Evolutionary conservation across 2,113 vertebrate species (phyloP), one percentile per base, ranked within the genome.

Genomic region (Delphinus delphis): DNA sequence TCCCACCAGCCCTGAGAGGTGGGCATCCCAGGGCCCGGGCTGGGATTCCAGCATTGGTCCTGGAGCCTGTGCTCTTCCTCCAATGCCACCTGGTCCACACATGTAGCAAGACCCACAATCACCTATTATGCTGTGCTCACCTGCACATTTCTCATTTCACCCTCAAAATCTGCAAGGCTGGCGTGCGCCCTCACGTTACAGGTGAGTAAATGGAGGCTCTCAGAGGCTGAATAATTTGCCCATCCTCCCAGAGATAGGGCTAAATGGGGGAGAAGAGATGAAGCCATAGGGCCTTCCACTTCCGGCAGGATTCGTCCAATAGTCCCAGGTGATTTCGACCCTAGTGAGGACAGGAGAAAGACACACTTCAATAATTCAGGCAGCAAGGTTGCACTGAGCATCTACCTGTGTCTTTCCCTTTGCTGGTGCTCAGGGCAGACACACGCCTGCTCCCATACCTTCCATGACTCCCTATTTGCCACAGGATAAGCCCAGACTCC

Each of bases 51-150:
- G 36, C 0, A 0, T 1, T 36, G 74, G 7, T 8, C 15, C 55
- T 44, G 4, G 53, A 44, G 53, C 74, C 67, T 36, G 21, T 1
- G 38, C 28, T 31, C 33, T 28, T 20, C 8, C 44, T 68, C 14
- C 1, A 0, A 8, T 15, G 90, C 41, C 58, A 23, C 13, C 68
- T 5, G 20, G 8, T 36, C 20, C 11, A 6, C 31, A 10, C 8
- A 0, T 18, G 17, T 5, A 23, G 7, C 1, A 5, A 67, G 53
- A 73, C 50, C 28, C 36, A 28, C 2, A 1, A 68, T 1, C 3
- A 7, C 73, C 36, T 44, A n/a, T n/a, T 11, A 0, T 7, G 12
- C 71, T 50, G 5, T 9, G 67, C 44, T 68, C 20, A 2, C 26
- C 15, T 25, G 53, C 14, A 53, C 15, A 53, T 53, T 53, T n/a